Evolutionary conservation across 1,140 invertebrate genomes (phyloP).

Genomic region (Tetranychus urticae): DNA sequence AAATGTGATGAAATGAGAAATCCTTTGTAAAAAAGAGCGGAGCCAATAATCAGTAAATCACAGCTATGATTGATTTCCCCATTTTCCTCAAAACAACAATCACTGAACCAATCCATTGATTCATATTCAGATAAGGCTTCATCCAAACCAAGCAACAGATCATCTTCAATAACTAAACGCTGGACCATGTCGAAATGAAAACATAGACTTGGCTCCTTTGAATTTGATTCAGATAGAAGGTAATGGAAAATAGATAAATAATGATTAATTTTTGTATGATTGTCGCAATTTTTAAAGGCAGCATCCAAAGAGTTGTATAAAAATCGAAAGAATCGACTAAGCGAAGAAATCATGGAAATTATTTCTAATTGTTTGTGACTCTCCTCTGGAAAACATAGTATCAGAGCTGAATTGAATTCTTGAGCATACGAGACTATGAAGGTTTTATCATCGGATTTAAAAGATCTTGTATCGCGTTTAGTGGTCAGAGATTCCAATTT

Average conservation of each 20-base stretch:
- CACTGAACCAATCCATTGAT: slow-evolving; percentile 5
- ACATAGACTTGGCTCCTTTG: background rate
- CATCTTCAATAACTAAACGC: slow-evolving; percentile 2
- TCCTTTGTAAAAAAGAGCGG: slow-evolving; percentile 1
- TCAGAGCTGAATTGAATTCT: background rate
- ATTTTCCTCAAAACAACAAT: background rate
- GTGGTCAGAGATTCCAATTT: background rate
- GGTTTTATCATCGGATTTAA: background rate
- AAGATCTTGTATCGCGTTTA: background rate
- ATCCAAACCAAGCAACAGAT: background rate
- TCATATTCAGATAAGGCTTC: slow-evolving; percentile 2
- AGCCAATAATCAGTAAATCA: slow-evolving; percentile 1
- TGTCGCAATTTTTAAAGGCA: background rate
- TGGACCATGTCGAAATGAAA: background rate
- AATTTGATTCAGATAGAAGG: background rate
- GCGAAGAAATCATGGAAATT: background rate
- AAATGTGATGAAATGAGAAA: slow-evolving; percentile 2
- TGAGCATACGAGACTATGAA: background rate
- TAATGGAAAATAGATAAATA: background rate
- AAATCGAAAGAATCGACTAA: background rate
- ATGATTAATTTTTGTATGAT: background rate
- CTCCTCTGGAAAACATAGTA: background rate
- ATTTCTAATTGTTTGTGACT: background rate
- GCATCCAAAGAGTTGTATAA: slow-evolving; percentile 3
- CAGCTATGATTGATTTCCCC: background rate